Conservation (phyloP, 2,797 vertebrate species). For the Brachymystax lenok region DNA sequence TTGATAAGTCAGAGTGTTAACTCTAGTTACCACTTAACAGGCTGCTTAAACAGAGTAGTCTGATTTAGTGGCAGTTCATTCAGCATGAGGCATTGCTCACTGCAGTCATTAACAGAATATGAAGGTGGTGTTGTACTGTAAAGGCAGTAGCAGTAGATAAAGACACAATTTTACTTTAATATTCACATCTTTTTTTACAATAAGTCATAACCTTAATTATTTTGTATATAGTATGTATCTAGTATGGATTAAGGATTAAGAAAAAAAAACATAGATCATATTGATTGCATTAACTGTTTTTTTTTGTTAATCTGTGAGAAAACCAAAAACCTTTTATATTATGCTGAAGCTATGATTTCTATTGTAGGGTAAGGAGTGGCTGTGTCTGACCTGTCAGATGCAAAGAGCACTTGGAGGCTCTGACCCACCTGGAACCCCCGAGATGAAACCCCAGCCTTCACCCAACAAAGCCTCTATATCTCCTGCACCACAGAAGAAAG, state of each 20-base stretch:
- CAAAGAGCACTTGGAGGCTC: constrained; percentile 83
- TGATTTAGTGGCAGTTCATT: constrained; percentile 18
- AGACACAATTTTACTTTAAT: not conserved
- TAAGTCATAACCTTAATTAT: too few relatives aligned
- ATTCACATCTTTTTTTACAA: not conserved
- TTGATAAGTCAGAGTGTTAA: constrained; percentile 10
- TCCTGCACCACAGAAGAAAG: constrained; percentile 51
- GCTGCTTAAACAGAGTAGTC: constrained; percentile 19
- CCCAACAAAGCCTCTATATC: constrained; percentile 46
- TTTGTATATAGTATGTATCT: too few relatives aligned
- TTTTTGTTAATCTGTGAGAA: not conserved
- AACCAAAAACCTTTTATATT: too few relatives aligned
- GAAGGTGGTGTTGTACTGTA: not conserved
- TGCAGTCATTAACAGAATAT: not conserved
- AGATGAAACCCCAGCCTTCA: constrained; percentile 50
- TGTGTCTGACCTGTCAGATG: constrained; percentile 97
- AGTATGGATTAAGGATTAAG: too few relatives aligned
- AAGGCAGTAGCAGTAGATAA: constrained; percentile 29
- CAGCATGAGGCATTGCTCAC: constrained; percentile 15
- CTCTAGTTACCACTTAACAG: constrained; percentile 22
- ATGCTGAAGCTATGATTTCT: not conserved
- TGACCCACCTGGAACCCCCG: constrained; percentile 65
- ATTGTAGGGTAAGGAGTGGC: constrained; percentile 84
- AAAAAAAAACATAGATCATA: not conserved
- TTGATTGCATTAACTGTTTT: not conserved